A percentile compares a stretch with the other conserved stretches of the same genome.
These are phyloP conservation scores for Germaria angustata DNA, from an alignment of 2,888 invertebrate genomes.

Conservation along the genomic window DNA sequence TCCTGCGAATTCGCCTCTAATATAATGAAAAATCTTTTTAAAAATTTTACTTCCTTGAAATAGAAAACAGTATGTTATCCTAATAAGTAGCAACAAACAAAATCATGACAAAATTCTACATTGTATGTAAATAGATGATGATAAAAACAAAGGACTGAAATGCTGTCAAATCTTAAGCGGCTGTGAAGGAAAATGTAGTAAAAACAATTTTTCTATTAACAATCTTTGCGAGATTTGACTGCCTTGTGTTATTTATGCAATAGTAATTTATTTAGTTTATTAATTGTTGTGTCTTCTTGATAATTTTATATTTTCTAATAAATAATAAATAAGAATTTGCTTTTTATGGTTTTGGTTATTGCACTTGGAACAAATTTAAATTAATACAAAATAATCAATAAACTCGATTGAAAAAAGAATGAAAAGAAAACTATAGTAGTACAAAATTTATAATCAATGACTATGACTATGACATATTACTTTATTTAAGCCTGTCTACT, in stretches of 20 bases:
- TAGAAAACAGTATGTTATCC: conserved; percentile 48
- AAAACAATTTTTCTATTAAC: not conserved
- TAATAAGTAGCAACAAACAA: not conserved
- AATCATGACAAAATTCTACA: conserved; percentile 20
- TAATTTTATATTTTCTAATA: not conserved
- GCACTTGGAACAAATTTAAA: conserved; percentile 66
- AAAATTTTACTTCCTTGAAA: not conserved
- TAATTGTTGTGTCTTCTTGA: conserved; percentile 13
- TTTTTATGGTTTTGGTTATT: conserved; percentile 60
- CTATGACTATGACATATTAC: conserved; percentile 44
- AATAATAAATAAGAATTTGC: conserved; percentile 5
- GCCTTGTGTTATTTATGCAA: not conserved
- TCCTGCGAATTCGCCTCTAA: no score
- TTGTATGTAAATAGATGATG: conserved; percentile 9
- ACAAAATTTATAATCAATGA: conserved; percentile 29
- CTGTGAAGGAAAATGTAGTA: not conserved
- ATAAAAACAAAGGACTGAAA: not conserved
- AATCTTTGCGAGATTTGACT: not conserved
- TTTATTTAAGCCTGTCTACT: conserved; percentile 26
- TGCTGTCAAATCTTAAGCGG: not conserved
- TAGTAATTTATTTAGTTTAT: conserved; percentile 15
- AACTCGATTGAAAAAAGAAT: not conserved
- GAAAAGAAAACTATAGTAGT: conserved; percentile 20
- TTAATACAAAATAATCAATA: conserved; percentile 65
- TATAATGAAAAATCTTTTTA: no score